These are phyloP conservation scores for Columba janthina DNA, from an alignment of 2,113 vertebrate genomes.

Conservation along the genomic window DNA sequence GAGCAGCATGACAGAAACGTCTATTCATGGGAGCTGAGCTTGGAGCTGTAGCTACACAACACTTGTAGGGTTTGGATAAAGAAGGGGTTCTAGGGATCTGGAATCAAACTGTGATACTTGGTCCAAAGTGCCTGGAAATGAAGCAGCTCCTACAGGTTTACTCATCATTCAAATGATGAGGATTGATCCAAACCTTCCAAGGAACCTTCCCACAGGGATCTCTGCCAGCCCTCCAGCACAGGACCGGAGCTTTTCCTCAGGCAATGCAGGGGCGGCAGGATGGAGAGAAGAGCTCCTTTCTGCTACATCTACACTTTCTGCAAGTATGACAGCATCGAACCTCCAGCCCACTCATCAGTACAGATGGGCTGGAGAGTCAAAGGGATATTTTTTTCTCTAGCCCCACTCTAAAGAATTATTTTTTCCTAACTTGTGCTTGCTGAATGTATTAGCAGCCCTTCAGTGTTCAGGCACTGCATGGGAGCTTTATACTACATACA, in stretches of 20 bases:
- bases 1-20: neutral
- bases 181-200: neutral
- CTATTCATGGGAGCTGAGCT: neutral
- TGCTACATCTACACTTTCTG: neutral
- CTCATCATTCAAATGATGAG: neutral
- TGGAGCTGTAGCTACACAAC: neutral
- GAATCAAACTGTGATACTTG: neutral
- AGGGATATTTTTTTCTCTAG: neutral
- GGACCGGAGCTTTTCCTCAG: neutral
- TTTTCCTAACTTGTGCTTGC: neutral
- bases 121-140: neutral
- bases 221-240: neutral
- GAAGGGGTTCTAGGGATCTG: neutral
- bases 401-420: neutral
- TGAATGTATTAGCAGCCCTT: neutral
- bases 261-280: neutral
- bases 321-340: neutral
- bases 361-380: neutral
- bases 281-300: neutral
- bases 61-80: neutral
- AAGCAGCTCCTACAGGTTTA: neutral
- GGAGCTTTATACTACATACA: neutral
- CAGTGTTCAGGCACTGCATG: neutral
- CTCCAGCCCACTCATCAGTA: neutral
- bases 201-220: neutral